Base-by-base conservation (phyloP, 1,140 invertebrate species). In the Solen grandis region DNA sequence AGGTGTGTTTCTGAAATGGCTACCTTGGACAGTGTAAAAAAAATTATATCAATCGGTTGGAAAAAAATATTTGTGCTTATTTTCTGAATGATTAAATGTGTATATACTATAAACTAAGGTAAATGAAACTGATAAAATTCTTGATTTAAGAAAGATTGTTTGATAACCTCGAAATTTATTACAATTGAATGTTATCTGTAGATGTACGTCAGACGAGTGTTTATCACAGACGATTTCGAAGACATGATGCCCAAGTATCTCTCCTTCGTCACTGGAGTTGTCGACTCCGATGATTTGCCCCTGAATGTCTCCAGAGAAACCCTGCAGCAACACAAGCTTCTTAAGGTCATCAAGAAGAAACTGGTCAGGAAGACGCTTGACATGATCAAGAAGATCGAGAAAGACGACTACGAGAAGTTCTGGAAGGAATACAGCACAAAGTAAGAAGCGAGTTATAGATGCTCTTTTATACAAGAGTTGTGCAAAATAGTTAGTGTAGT, bases 351-450 rank as follows among this genome's bases (percentile, higher is more conserved):
- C 88, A 99, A 99, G 93, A 99, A 99, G 94, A 99, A 99, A 91
- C 93, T 99, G 33, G 96, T 99, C 1, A 94, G 99, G 54, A 99
- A 99, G 92, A 97, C 97, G 0, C 93, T 99, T 46, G 99, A 99
- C 89, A 99, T 99, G 98, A 95, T 99, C 52, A 99, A 99, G 93
- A 99, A 99, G 93, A 95, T 99, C 46, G 94, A 96, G 59, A 95
- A 96, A 68, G 97, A 97, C 70, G 96, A 98, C 31, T 99, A 97
- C 90, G 95, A 96, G 2, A 95, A 96, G 85, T 99, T 99, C 94
- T 99, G 98, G 98, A 99, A 99, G 89, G 99, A 99, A 92, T 99
- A 98, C 93, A 98, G 97, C 54, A 99, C 98, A 59, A 99, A 99
- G 95, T 96, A 90, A 94, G 94, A 94, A 54, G 19, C 33, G 14